Percentiles rank a stretch among this genome's conserved stretches.
phyloP scores from a whole-genome alignment of 2,797 vertebrate species.

The Xyrichtys novacula region DNA sequence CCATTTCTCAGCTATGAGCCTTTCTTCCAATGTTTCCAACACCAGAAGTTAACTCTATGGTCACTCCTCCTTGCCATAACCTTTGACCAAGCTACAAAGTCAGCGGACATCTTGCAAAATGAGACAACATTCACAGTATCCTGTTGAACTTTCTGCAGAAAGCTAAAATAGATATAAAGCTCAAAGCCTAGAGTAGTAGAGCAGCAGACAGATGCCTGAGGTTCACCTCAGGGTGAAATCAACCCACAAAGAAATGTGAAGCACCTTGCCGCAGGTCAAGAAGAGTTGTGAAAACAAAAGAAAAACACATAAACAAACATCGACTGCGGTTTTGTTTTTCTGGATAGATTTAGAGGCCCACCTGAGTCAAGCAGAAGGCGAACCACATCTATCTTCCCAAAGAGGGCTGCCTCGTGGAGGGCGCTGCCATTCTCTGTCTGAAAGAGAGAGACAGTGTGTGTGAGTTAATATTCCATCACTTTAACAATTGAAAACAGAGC shows the following conservation, averaged over 20 bases:
- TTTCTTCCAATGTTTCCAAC: no score
- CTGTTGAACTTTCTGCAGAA: neutral
- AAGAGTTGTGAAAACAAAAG: constrained; percentile 9
- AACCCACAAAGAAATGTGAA: constrained; percentile 9
- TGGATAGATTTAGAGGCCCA: constrained; percentile 73
- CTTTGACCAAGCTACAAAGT: constrained; percentile 2
- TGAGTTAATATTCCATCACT: constrained; percentile 43
- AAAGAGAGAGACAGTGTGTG: neutral
- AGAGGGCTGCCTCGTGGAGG: constrained; percentile 95
- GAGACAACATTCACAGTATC: neutral
- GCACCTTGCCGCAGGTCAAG: constrained; percentile 19
- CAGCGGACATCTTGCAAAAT: constrained; percentile 15
- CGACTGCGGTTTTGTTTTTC: constrained; percentile 6
- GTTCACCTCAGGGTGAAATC: constrained; percentile 31
- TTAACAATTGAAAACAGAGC: constrained; percentile 44
- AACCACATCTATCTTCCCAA: constrained; percentile 97
- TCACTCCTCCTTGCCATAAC: neutral
- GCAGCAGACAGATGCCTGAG: constrained; percentile 22
- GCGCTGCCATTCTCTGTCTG: constrained; percentile 98
- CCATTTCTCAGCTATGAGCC: no score
- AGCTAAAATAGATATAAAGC: neutral
- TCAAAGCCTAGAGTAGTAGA: neutral
- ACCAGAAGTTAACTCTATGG: no score
- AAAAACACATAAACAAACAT: constrained; percentile 18
- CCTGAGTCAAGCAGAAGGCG: constrained; percentile 95